A percentile compares a stretch with the other conserved stretches of the same genome.
Conservation (phyloP, 2,113 vertebrate genomes). For the Aptenodytes forsteri region DNA sequence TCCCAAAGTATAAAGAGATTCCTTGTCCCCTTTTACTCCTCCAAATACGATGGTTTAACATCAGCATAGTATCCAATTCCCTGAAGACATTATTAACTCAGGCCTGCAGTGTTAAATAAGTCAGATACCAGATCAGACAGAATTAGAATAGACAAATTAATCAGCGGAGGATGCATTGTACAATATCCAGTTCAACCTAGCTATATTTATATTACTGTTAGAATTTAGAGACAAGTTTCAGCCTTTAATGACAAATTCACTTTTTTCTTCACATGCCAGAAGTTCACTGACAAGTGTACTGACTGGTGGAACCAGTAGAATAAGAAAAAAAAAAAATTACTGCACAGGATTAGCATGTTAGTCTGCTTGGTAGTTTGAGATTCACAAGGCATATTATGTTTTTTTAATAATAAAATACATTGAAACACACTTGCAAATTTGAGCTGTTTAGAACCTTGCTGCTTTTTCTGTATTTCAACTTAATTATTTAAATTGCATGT, state of each 20-base stretch:
- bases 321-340: not conserved
- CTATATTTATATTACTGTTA: not conserved
- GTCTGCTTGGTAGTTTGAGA: not conserved
- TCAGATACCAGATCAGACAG: conserved; percentile 28
- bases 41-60: conserved; percentile 60
- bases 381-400: not conserved
- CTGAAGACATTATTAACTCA: conserved; percentile 49
- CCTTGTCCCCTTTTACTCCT: conserved; percentile 31
- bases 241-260: not conserved
- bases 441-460: not conserved
- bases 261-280: not conserved
- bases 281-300: not conserved
- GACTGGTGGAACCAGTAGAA: not conserved
- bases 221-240: not conserved
- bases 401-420: not conserved
- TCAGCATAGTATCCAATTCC: conserved; percentile 39
- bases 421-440: not conserved
- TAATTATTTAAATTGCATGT: not conserved
- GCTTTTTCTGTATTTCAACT: not conserved
- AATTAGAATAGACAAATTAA: conserved; percentile 72
- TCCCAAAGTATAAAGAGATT: conserved; percentile 38
- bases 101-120: conserved; percentile 47
- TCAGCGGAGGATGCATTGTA: conserved; percentile 52
- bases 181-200: conserved; percentile 15
- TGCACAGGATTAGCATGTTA: not conserved